phyloP scores from a whole-genome alignment of 2,113 vertebrate genomes.

The Limnothrissa miodon region DNA sequence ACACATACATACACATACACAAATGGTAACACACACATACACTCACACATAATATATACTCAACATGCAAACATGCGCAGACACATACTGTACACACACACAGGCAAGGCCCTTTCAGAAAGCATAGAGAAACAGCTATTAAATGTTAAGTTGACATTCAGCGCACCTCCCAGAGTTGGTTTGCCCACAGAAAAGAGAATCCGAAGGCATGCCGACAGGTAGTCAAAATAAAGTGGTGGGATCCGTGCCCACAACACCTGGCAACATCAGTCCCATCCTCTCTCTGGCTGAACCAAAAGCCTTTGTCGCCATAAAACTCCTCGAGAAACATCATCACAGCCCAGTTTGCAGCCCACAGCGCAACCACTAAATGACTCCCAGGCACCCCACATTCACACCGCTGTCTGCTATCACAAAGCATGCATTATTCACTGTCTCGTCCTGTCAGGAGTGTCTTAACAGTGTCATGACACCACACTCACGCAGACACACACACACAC shows the following conservation, averaged over 20 bases:
- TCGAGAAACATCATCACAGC: background rate
- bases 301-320: background rate
- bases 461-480: background rate
- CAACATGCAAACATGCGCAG: no score
- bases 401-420: background rate
- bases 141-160: background rate
- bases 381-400: background rate
- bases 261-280: background rate
- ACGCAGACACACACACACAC: background rate
- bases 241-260: background rate
- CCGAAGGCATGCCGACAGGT: background rate
- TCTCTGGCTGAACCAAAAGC: background rate
- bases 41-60: no score
- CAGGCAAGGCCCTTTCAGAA: background rate
- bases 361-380: background rate
- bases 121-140: background rate
- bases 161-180: background rate
- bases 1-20: background rate
- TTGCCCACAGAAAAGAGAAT: background rate
- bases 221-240: background rate
- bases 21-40: conserved; percentile 13
- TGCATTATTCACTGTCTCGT: background rate
- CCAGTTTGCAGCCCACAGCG: background rate
- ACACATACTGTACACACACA: conserved; percentile 24
- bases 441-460: background rate